Percentiles rank a stretch among this genome's conserved stretches.
Evolutionary conservation across 2,888 invertebrate species (phyloP).

Genomic region (Eilema caniola): DNA sequence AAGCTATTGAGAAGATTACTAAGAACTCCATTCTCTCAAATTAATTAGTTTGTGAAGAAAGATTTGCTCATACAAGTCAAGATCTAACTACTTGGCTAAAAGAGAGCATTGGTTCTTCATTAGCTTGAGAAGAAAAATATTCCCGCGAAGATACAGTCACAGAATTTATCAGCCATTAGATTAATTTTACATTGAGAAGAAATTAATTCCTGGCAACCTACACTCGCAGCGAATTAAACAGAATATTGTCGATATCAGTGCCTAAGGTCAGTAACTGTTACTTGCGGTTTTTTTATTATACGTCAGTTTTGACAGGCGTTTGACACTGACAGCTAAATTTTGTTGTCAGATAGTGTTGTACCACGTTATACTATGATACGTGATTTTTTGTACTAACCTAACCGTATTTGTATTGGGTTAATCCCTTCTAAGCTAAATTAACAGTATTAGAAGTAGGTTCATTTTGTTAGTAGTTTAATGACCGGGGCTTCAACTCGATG

Average conservation of each 20-base stretch:
- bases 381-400: not conserved
- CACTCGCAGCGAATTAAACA: not conserved
- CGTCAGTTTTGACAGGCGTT: not conserved
- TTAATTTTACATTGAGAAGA: not conserved
- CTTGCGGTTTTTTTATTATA: constrained; percentile 1
- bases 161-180: not conserved
- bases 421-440: not conserved
- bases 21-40: not conserved
- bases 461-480: no score
- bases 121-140: not conserved
- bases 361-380: not conserved
- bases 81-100: not conserved
- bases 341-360: not conserved
- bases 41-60: not conserved
- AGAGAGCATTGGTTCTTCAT: not conserved
- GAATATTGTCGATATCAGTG: constrained; percentile 1
- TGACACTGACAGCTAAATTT: not conserved
- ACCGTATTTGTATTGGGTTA: not conserved
- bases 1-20: not conserved
- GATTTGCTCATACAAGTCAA: not conserved
- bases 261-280: constrained; percentile 6
- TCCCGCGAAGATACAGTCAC: not conserved
- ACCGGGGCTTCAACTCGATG: no score
- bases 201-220: not conserved
- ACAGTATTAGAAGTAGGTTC: no score